Base-by-base conservation (phyloP, 1,140 invertebrate species). In the Notospermus geniculatus region DNA sequence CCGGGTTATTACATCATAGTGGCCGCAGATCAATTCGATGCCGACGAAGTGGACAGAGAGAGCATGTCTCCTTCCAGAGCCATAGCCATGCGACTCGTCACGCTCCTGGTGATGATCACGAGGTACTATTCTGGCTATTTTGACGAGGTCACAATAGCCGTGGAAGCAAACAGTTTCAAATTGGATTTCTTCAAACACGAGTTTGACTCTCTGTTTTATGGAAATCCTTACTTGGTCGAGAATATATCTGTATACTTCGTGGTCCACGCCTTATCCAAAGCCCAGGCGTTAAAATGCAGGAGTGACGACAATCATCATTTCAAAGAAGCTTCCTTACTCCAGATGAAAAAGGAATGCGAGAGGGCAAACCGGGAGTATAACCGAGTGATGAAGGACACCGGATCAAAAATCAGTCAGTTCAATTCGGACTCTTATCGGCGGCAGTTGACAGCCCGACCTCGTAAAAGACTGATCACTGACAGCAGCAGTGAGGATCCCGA, bases 1-100 rank as follows among this genome's bases (percentile, higher is more conserved):
- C 15, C 32, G 15, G 46, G 25, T 23, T 50, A 50, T n/a, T 50
- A 50, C 46, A n/a, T 50, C 5, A 27, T 50, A 50, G 46, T 50
- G 46, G 46, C 46, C n/a, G n/a, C 46, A 5, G 46, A 50, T 50
- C 4, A 5, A n/a, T 50, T 50, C 46, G 46, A 50, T 50, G 46
- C 46, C 25, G 9, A 9, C 9, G 5, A 50, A n/a, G 46, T 50
- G 25, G 46, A 50, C 25, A 5, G 19, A 9, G 19, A 50, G 4
- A 50, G 46, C n/a, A n/a, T n/a, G 19, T 50, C 46, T 5, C 46
- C 46, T 19, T 50, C 46, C 46, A 50, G n/a, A n/a, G 46, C 46
- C 5, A 50, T 50, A 7, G 46, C 46, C 46, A 50, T 23, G 25
- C 46, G 46, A 50, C 25, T 50, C 5, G n/a, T 50, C 4, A 50